phyloP scores from a whole-genome alignment of 2,113 vertebrate genomes.

The Geococcyx californianus region DNA sequence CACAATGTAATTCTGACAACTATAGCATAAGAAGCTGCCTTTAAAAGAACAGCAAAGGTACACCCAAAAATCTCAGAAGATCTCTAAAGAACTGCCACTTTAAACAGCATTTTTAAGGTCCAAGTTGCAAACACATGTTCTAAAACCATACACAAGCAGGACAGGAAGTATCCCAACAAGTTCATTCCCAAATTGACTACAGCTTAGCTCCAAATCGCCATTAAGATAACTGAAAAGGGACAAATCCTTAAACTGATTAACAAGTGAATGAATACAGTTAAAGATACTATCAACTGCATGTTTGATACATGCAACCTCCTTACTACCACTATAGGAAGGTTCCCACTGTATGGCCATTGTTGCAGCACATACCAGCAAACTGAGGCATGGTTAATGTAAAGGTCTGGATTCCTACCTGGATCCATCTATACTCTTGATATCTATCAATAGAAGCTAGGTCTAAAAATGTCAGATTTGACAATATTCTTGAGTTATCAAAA shows the following conservation, averaged over 20 bases:
- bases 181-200: background rate
- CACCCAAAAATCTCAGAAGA: background rate
- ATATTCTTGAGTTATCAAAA: background rate
- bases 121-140: background rate
- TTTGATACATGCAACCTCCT: background rate
- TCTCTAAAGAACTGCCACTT: background rate
- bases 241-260: background rate
- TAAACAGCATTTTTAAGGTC: background rate
- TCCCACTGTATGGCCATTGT: background rate
- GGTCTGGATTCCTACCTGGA: background rate
- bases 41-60: background rate
- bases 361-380: background rate
- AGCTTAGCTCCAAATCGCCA: background rate
- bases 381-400: background rate
- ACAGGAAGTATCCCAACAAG: background rate
- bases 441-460: background rate
- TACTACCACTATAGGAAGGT: background rate
- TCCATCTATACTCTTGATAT: background rate
- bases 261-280: background rate
- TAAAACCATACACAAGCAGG: background rate
- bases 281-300: background rate
- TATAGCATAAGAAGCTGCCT: background rate
- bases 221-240: background rate
- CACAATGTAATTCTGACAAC: background rate
- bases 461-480: background rate